Percentiles rank a stretch among this genome's conserved stretches.
Evolutionary conservation across 1,140 invertebrate genomes (phyloP).

Genomic region (Drosophila nebulosa): DNA sequence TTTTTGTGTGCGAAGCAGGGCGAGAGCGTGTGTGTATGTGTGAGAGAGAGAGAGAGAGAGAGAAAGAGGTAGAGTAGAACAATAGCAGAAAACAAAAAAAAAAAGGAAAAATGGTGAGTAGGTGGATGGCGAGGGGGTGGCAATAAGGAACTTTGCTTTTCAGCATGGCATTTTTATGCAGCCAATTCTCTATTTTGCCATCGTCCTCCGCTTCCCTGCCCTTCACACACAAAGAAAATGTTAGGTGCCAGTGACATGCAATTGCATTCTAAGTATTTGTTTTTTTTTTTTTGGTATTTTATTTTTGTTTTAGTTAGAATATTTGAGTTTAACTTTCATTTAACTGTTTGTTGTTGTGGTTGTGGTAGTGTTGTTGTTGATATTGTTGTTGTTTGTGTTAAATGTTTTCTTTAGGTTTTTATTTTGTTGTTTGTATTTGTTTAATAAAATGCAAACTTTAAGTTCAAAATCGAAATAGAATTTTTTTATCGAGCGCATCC

Average conservation of each 20-base stretch:
- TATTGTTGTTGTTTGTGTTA: conserved; percentile 28
- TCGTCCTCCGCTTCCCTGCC: not conserved
- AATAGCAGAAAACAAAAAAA: not conserved
- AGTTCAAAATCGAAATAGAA: conserved; percentile 41
- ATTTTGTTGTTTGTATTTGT: conserved; percentile 33
- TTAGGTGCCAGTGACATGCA: not conserved
- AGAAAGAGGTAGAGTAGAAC: not conserved
- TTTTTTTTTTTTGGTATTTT: not conserved
- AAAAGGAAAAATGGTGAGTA: not conserved
- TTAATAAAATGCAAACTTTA: conserved; percentile 54
- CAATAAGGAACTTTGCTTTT: not conserved
- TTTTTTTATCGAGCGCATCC: conserved; percentile 45
- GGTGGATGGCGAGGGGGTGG: not conserved
- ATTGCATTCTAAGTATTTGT: not conserved
- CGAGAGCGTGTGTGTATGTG: too few relatives aligned
- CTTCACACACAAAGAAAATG: not conserved
- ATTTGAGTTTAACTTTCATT: conserved; percentile 18
- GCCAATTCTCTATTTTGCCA: not conserved
- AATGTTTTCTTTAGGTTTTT: conserved; percentile 19
- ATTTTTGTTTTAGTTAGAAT: not conserved
- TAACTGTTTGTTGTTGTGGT: conserved; percentile 17
- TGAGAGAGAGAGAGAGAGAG: not conserved
- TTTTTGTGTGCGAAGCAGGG: too few relatives aligned
- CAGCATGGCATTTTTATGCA: not conserved
- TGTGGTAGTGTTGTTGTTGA: conserved; percentile 28